These are phyloP conservation scores for Ctenopoma kingsleyae DNA, from an alignment of 2,797 vertebrate genomes.

Conservation along the genomic window DNA sequence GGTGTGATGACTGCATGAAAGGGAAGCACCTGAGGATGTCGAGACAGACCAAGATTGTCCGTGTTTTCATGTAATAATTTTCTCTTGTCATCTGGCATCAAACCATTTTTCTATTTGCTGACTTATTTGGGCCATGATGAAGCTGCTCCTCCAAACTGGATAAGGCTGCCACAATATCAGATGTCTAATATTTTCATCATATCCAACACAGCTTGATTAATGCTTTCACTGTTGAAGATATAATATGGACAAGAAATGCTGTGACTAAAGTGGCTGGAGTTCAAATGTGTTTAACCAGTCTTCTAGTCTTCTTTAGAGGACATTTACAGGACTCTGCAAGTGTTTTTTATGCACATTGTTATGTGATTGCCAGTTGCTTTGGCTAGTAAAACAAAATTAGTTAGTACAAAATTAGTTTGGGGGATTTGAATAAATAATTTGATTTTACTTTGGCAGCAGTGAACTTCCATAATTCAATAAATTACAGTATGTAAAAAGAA, in stretches of 20 bases:
- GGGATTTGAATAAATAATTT: not conserved
- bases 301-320: no score
- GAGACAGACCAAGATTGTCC: not conserved
- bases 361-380: not conserved
- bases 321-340: not conserved
- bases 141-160: conserved; percentile 14
- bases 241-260: conserved; percentile 8
- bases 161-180: conserved; percentile 1
- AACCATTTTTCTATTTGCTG: conserved; percentile 17
- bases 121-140: conserved; percentile 41
- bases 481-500: not conserved
- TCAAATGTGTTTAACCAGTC: not conserved
- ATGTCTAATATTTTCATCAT: not conserved
- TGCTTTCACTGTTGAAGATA: not conserved
- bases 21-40: not conserved
- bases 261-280: not conserved
- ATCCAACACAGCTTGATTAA: not conserved
- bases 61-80: conserved; percentile 33
- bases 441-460: not conserved
- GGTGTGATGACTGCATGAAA: conserved; percentile 21
- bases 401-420: not conserved
- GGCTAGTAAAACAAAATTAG: not conserved
- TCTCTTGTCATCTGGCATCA: conserved; percentile 9
- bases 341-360: not conserved
- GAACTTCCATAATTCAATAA: not conserved